These are phyloP conservation scores for Silurus glanis DNA, from an alignment of 2,113 vertebrate species.

Conservation along the genomic window DNA sequence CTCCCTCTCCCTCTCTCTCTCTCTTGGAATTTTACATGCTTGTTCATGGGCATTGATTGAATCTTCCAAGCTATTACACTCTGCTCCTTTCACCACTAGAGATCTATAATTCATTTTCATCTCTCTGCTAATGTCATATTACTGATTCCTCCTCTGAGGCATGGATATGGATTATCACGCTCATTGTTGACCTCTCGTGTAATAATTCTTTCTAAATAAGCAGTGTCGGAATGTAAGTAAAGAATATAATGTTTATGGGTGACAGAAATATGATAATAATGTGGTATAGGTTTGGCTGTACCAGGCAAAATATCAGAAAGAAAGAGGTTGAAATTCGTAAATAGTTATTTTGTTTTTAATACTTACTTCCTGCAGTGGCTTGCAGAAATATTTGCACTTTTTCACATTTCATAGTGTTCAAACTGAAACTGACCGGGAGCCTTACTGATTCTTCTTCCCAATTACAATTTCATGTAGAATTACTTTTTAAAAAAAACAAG, in stretches of 20 bases:
- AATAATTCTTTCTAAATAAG: constrained; percentile 33
- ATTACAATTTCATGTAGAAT: background rate
- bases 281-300: background rate
- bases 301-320: background rate
- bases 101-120: constrained; percentile 61
- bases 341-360: background rate
- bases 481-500: background rate
- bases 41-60: constrained; percentile 76
- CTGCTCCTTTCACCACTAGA: constrained; percentile 44
- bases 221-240: constrained; percentile 7
- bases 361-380: background rate
- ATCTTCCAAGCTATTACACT: constrained; percentile 59
- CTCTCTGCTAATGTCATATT: constrained; percentile 72
- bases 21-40: constrained; percentile 61
- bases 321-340: background rate
- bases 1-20: constrained; percentile 21
- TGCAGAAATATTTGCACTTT: background rate
- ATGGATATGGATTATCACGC: constrained; percentile 44
- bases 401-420: background rate
- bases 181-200: constrained; percentile 38
- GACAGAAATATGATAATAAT: background rate
- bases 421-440: background rate
- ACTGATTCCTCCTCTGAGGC: constrained; percentile 58
- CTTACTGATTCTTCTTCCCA: background rate
- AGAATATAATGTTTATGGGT: background rate